Conservation (phyloP, 35 echinoderm and acorn worm species). For the Holothuria glaberrima region DNA sequence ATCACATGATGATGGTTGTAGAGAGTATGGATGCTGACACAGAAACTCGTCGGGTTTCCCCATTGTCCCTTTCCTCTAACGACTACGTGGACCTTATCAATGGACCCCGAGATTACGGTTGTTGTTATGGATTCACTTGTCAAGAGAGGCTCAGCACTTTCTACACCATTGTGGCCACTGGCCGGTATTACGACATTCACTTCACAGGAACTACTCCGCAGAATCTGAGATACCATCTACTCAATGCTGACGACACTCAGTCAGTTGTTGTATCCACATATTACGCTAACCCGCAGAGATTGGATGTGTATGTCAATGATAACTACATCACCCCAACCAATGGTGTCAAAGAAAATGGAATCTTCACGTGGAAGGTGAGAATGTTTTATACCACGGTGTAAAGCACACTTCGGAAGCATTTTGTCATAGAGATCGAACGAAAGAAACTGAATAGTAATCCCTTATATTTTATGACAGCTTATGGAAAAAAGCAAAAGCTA, state of each 20-base stretch:
- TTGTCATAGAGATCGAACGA: too few species aligned
- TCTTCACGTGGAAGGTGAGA: conserved; percentile 85
- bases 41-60: conserved; percentile 85
- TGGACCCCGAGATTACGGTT: conserved; percentile 91
- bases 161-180: conserved; percentile 76
- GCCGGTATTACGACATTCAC: conserved; percentile 77
- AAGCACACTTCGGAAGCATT: too few species aligned
- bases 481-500: too few species aligned
- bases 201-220: conserved; percentile 97
- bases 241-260: conserved; percentile 69
- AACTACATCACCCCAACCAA: conserved; percentile 89
- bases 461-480: too few species aligned
- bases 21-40: conserved; percentile 97
- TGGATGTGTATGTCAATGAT: conserved; percentile 87
- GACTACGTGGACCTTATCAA: conserved; percentile 93
- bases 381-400: neutral
- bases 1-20: conserved; percentile 93
- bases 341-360: conserved; percentile 64
- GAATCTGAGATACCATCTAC: conserved; percentile 77
- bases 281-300: conserved; percentile 92
- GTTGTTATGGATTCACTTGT: conserved; percentile 96
- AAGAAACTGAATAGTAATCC: too few species aligned
- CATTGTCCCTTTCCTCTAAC: conserved; percentile 66
- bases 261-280: conserved; percentile 72
- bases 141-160: conserved; percentile 97